Evolutionary conservation across 1,140 invertebrate genomes (phyloP), one percentile per base, ranked within the genome.

Genomic region (Rhyzopertha dominica): DNA sequence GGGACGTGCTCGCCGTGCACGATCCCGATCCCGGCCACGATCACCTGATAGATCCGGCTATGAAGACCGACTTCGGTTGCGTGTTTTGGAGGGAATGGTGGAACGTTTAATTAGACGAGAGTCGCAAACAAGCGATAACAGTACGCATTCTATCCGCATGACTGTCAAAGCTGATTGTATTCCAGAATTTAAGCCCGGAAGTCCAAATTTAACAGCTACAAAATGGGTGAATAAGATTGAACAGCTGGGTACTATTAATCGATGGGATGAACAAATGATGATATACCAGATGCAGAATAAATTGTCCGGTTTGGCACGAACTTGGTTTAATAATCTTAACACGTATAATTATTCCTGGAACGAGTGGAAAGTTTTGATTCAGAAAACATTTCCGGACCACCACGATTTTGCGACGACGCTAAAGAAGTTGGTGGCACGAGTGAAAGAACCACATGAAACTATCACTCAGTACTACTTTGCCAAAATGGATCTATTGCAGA

Each of bases 221-320:
- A 50, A 52, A 47, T 59, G 57, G 57, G 26, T 59, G 4, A 59
- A 59, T 35, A 46, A 40, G 10, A 47, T 59, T 8, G 47, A 51
- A 29, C 46, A 59, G 9, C 23, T 49, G n/a, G 51, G 51, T 23
- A 22, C 57, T 19, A 29, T 48, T 2, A 42, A 45, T 29, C 41
- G 52, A 20, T 59, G 35, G 39, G 46, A 57, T 20, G 57, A 59
- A 24, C 51, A 49, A 34, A 46, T 25, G n/a, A 46, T 41, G 17
- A 55, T 59, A 1, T 40, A 43, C 19, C 53, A 45, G 23, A 38
- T 54, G 39, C 28, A 38, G 25, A 48, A 32, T 46, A 46, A 54
- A 49, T 51, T 59, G 52, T 44, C 54, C 16, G 54, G 57, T 12
- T 44, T 57, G 14, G 45, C 54, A 25, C 54, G 54, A 14, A 43